phyloP scores from a whole-genome alignment of 2,797 vertebrate species.

The Setipinna tenuifilis region DNA sequence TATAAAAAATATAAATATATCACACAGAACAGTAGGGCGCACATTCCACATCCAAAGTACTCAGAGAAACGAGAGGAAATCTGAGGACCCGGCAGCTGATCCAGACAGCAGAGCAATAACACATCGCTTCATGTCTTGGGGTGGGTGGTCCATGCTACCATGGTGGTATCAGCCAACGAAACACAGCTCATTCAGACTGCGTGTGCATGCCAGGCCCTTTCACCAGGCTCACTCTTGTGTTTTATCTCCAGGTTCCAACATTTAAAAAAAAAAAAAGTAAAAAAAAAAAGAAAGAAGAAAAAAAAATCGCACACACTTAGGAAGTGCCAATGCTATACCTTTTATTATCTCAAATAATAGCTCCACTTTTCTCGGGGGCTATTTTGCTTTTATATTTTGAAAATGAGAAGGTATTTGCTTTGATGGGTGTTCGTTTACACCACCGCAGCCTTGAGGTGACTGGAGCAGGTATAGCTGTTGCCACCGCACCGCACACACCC shows the following conservation, averaged over 20 bases:
- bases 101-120: conserved; percentile 53
- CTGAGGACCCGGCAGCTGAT: conserved; percentile 55
- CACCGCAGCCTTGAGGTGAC: conserved; percentile 50
- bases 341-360: conserved; percentile 68
- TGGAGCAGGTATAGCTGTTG: conserved; percentile 46
- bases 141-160: conserved; percentile 67
- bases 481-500: conserved; percentile 40
- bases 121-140: conserved; percentile 51
- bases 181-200: conserved; percentile 48
- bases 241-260: conserved; percentile 57
- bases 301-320: conserved; percentile 43
- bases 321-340: conserved; percentile 57
- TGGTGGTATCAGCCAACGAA: conserved; percentile 56
- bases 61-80: conserved; percentile 43
- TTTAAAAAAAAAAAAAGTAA: conserved; percentile 29
- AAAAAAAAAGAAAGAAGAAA: conserved; percentile 16
- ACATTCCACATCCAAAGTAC: conserved; percentile 47
- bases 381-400: conserved; percentile 36
- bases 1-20: conserved; percentile 35
- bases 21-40: conserved; percentile 28
- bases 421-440: conserved; percentile 39
- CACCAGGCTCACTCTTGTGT: conserved; percentile 50
- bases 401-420: conserved; percentile 55
- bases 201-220: conserved; percentile 51
- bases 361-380: conserved; percentile 53